phyloP scores from a whole-genome alignment of 2,888 invertebrate species.

The Elegia similella region DNA sequence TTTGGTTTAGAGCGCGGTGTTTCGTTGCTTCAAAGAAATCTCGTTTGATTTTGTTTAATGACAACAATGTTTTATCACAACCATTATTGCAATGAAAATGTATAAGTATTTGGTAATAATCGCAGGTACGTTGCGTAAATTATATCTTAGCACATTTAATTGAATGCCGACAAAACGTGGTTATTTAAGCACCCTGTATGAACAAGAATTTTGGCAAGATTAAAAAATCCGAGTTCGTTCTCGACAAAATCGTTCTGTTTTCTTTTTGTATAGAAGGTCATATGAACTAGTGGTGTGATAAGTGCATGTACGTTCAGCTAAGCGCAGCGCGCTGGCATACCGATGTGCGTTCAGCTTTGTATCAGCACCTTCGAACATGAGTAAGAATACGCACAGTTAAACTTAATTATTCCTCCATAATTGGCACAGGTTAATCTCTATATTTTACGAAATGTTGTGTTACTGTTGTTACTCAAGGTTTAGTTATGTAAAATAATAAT shows the following conservation, averaged over 20 bases:
- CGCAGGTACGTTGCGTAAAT: slow-evolving; percentile 63
- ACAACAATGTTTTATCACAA: slow-evolving; percentile 74
- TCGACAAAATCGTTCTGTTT: not conserved
- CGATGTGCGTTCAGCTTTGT: slow-evolving; percentile 24
- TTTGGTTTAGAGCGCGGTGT: slow-evolving; percentile 60
- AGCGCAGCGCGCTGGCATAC: slow-evolving; percentile 5
- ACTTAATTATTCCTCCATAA: slow-evolving; percentile 2
- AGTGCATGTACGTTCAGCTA: not conserved
- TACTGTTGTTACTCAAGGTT: not conserved
- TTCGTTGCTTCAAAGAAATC: slow-evolving; percentile 48
- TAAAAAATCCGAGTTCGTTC: not conserved
- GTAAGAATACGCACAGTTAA: slow-evolving; percentile 14
- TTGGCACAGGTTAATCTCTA: slow-evolving; percentile 19
- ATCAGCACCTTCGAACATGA: slow-evolving; percentile 24
- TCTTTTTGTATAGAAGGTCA: not conserved
- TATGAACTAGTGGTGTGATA: not conserved
- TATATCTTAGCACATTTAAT: slow-evolving; percentile 38
- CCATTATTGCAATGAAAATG: slow-evolving; percentile 74
- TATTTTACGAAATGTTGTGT: slow-evolving; percentile 10
- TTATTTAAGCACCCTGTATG: slow-evolving; percentile 26
- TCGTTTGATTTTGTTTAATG: slow-evolving; percentile 37
- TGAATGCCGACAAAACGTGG: slow-evolving; percentile 29
- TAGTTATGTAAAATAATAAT: slow-evolving; percentile 18
- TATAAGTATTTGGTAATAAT: slow-evolving; percentile 64
- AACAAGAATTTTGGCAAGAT: slow-evolving; percentile 13